Evolutionary conservation across 2,113 vertebrate species (phyloP), one percentile per base, ranked within the genome.

Genomic region (Microtus ochrogaster): DNA sequence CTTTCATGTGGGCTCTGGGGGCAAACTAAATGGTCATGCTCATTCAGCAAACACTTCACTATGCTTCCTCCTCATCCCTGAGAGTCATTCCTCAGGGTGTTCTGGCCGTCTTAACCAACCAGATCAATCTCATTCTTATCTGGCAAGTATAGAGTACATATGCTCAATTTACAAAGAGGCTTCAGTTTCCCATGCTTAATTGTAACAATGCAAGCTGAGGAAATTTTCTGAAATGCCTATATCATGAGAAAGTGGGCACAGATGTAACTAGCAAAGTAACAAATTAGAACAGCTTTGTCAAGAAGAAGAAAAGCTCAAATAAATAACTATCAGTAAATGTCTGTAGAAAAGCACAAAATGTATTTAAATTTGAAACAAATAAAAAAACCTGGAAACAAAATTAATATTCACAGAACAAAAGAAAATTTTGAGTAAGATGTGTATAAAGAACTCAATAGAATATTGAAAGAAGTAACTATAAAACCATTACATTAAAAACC

Each of bases 301-400:
- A 44, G 55, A 95, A 95, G n/a, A 68, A 19, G 2, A 89, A 58
- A 36, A 9, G 22, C 91, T 95, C 70, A 72, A 93, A 89, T 70
- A 91, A 87, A 36, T 52, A 91, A 86, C 22, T 44, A 77, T 72
- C 63, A 83, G 58, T 93, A 76, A 81, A 63, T 52, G 13, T 3
- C 26, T 36, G 84, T 84, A 58, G n/a, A 89, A 68, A 76, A 58
- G 16, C 55, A 49, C 19, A 36, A 82, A 93, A 58, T 58, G 17
- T 21, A 58, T 58, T 58, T 58, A 58, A 58, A 58, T 58, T 58
- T 58, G 55, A 58, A 58, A 58, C 17, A 13, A 19, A 58, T 58
- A 58, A 58, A 93, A 93, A 16, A 70, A 61, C 16, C 86, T 36
- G 24, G 4, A 63, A 72, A 28, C n/a, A 92, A 94, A 44, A 84